phyloP scores from a whole-genome alignment of 2,113 vertebrate species.

The rat (Rattus norvegicus) region GRCr8 NC_086024.1:42612501-42613000 shows the following conservation, averaged over 20 bases:
- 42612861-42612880: not conserved
- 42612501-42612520: not conserved
- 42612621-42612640: not conserved
- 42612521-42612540: not conserved
- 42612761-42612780: not conserved
- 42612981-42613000: not conserved
- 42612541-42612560: not conserved
- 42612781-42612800: too few species aligned
- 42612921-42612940: not conserved
- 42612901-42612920: not conserved
- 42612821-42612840: too few species aligned
- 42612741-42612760: not conserved
- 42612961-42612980: not conserved
- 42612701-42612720: not conserved
- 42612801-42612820: too few species aligned
- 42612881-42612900: not conserved
- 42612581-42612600: not conserved
- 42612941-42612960: not conserved
- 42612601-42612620: not conserved
- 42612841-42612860: not conserved
- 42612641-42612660: too few species aligned
- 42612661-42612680: too few species aligned
- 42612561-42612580: not conserved
- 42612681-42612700: not conserved
- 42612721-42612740: too few species aligned